phyloP scores from a whole-genome alignment of 1,140 invertebrate genomes.

The Neodiprion virginianus region DNA sequence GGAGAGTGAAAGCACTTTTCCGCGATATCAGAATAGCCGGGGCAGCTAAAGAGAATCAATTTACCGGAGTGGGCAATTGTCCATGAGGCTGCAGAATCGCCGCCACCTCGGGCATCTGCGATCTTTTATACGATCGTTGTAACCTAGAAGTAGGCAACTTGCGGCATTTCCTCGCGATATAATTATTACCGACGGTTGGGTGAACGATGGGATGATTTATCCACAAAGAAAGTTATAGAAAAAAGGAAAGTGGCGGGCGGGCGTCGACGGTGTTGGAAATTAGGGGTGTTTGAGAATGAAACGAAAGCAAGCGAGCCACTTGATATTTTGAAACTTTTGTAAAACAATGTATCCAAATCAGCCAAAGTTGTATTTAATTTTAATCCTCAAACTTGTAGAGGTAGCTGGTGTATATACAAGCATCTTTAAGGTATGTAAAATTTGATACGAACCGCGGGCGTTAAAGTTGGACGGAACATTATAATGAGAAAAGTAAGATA shows the following conservation, averaged over 20 bases:
- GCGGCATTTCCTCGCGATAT: no score
- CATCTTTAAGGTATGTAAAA: no score
- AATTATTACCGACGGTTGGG: no score
- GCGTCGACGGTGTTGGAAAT: background rate
- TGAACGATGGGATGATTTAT: no score
- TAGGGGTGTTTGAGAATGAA: background rate
- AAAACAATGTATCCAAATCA: background rate
- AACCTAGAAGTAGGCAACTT: no score
- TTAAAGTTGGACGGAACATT: no score
- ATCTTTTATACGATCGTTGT: background rate
- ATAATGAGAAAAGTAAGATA: no score
- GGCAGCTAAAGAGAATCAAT: constrained; percentile 3
- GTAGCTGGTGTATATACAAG: no score
- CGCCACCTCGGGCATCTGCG: background rate
- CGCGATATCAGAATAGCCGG: background rate
- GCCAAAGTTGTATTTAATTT: no score
- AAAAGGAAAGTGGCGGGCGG: background rate
- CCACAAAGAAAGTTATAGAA: background rate
- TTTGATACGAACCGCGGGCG: no score
- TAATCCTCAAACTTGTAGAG: no score
- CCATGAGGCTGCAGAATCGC: background rate
- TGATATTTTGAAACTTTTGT: constrained; percentile 14
- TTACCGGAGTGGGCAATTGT: constrained; percentile 3
- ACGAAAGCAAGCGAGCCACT: constrained; percentile 8
- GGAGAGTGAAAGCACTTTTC: background rate